Evolutionary conservation across 2,888 invertebrate species (phyloP), one percentile per base, ranked within the genome.

Genomic region (Bugula neritina): DNA sequence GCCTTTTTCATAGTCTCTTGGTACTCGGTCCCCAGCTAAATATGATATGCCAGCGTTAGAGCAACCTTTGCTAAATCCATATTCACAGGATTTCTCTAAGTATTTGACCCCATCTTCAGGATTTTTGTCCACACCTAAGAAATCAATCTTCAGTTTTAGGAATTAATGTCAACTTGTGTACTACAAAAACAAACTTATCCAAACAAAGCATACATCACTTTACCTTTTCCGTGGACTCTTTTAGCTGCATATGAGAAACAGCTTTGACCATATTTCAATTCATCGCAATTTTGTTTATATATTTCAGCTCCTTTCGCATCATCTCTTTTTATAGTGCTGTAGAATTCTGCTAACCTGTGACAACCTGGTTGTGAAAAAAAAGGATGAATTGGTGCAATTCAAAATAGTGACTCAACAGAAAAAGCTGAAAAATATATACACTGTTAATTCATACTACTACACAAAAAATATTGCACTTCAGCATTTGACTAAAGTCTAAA

Each of bases 311-410:
- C 94, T 81, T 91, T 91, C 69, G 89, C 88, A 77, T 88, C 90
- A 80, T 96, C 92, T 79, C 90, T 90, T 78, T 91, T 91, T 31
- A 96, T 89, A 0, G 91, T 88, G 83, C 96, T 95, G 75, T 92
- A 86, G 84, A 92, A 98, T 84, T 97, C 95, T 0, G 91, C 98
- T 57, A 98, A 86, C 71, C 96, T 86, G 84, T 97, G 95, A 81
- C 97, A 97, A 35, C 91, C 94, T 92, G 79, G 34, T 43, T 10
- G 17, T 17, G 17, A 43, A 43, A 43, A 43, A 43, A 10, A 43
- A 5, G 17, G 17, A 43, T 43, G 10, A n/a, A n/a, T n/a, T n/a
- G n/a, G n/a, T n/a, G n/a, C n/a, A n/a, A n/a, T n/a, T n/a, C n/a
- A n/a, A n/a, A n/a, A n/a, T n/a, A n/a, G n/a, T n/a, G n/a, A n/a